These are phyloP conservation scores for Alligator sinensis DNA, from an alignment of 2,113 vertebrate genomes.

Conservation along the genomic window DNA sequence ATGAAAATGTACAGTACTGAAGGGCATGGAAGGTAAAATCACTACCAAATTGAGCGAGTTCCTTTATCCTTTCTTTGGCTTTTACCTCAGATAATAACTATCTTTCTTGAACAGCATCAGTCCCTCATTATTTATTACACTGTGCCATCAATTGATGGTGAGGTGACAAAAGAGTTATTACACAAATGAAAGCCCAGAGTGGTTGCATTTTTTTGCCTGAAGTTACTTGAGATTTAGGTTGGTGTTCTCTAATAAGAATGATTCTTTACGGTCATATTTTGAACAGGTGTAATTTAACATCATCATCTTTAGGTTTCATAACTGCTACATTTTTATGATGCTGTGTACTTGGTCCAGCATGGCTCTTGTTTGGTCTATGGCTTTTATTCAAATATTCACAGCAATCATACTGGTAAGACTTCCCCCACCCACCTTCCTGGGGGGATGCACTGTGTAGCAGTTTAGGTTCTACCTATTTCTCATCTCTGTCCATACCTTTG, in stretches of 20 bases:
- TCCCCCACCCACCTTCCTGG: no score
- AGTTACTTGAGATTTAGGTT: background rate
- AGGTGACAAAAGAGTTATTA: background rate
- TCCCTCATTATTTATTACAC: background rate
- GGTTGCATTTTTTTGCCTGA: background rate
- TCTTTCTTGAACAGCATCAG: background rate
- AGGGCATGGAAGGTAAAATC: background rate
- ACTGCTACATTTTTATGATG: no score
- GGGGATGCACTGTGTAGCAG: no score
- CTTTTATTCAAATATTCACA: no score
- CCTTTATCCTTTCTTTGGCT: background rate
- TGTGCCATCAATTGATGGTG: background rate
- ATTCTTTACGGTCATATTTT: background rate
- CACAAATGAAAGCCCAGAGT: background rate
- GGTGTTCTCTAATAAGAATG: background rate
- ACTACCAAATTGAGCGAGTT: background rate
- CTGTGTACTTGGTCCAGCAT: no score
- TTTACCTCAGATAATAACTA: background rate
- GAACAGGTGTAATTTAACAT: background rate
- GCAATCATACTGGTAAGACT: no score
- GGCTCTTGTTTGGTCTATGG: no score
- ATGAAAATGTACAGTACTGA: background rate
- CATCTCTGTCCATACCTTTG: no score
- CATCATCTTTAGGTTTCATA: no score
- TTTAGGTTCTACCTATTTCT: no score